phyloP scores from a whole-genome alignment of 2,888 invertebrate species.

The Spodoptera exigua region DNA sequence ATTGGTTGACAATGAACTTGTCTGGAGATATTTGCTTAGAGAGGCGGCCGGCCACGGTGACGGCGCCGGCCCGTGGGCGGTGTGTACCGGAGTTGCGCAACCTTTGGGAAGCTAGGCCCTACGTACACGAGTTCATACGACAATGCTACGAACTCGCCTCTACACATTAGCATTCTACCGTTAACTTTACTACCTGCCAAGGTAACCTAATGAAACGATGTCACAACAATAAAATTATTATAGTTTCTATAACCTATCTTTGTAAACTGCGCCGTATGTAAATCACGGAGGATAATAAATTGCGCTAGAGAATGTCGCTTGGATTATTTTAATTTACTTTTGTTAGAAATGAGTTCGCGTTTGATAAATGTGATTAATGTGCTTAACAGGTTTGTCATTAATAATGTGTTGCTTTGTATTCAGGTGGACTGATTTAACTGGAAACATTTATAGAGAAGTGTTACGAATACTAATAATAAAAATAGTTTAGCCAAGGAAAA shows the following conservation, averaged over 20 bases:
- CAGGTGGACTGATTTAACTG: constrained; percentile 2
- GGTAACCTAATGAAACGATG: constrained; percentile 70
- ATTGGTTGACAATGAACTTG: constrained; percentile 84
- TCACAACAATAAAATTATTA: constrained; percentile 53
- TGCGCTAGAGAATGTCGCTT: constrained; percentile 16
- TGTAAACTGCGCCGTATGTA: constrained; percentile 43
- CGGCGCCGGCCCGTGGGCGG: constrained; percentile 71
- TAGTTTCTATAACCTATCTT: constrained; percentile 33
- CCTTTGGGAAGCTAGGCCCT: constrained; percentile 75
- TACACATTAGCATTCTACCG: constrained; percentile 86
- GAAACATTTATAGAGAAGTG: not conserved
- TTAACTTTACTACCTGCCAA: constrained; percentile 78
- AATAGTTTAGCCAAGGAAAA: no score
- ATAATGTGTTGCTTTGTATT: constrained; percentile 13
- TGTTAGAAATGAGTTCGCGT: constrained; percentile 34
- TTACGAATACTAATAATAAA: no score
- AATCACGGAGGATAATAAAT: constrained; percentile 42
- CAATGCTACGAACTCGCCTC: constrained; percentile 73
- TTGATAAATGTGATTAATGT: constrained; percentile 27
- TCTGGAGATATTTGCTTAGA: constrained; percentile 63
- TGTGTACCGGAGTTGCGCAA: constrained; percentile 81
- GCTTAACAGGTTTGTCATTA: constrained; percentile 37
- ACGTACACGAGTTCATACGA: constrained; percentile 66
- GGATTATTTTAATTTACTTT: constrained; percentile 25
- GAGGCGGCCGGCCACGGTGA: constrained; percentile 56